Evolutionary conservation across 2,888 invertebrate species (phyloP).

Genomic region (Altica lythri): DNA sequence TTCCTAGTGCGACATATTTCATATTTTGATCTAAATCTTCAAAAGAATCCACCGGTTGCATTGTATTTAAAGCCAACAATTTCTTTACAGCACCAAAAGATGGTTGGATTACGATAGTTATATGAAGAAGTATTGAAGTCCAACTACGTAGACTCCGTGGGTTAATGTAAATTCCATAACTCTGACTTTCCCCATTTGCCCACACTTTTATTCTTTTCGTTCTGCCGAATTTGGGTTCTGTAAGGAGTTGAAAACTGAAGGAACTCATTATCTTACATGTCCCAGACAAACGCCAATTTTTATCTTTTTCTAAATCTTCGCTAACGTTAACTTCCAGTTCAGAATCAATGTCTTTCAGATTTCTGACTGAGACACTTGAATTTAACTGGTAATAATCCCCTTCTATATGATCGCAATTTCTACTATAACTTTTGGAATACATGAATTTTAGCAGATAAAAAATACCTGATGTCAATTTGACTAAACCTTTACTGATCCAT

Average conservation of each 20-base stretch:
- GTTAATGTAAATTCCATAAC: constrained; percentile 25
- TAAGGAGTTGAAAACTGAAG: constrained; percentile 8
- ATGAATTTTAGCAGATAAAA: too few relatives aligned
- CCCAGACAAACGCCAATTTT: too few relatives aligned
- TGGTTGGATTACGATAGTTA: constrained; percentile 20
- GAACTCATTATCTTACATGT: too few relatives aligned
- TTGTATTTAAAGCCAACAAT: constrained; percentile 18
- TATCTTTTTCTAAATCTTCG: too few relatives aligned
- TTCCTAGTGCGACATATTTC: not conserved
- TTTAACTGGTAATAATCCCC: too few relatives aligned
- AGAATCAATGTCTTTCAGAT: too few relatives aligned
- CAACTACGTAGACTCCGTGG: constrained; percentile 19
- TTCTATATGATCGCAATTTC: too few relatives aligned
- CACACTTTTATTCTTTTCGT: constrained; percentile 26
- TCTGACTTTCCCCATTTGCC: constrained; percentile 25
- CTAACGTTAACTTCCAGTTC: too few relatives aligned
- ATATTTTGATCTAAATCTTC: constrained; percentile 14
- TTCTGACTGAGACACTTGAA: too few relatives aligned
- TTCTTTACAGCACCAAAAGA: constrained; percentile 23
- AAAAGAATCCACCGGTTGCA: constrained; percentile 16
- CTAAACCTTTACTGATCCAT: too few relatives aligned
- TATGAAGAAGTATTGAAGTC: constrained; percentile 20
- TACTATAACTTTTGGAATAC: too few relatives aligned
- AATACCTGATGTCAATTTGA: too few relatives aligned
- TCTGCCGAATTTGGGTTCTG: constrained; percentile 28